Evolutionary conservation across 2,797 vertebrate species (phyloP).

Genomic region (Oophaga sylvatica): DNA sequence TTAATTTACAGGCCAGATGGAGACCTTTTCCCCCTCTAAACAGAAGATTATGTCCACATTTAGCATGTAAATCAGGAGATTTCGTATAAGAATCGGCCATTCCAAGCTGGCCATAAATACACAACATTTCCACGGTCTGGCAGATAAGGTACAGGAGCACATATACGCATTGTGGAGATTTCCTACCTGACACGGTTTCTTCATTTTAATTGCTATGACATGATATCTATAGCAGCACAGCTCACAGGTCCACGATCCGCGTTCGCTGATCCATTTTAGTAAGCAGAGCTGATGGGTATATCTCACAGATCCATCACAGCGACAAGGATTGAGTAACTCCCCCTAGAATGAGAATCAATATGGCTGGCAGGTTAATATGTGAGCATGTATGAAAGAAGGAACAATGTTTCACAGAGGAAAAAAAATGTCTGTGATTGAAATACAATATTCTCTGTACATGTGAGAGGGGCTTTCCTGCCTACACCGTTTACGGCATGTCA

Average conservation of each 20-base stretch:
- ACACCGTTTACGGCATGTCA: background rate
- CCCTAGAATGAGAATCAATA: conserved; percentile 75
- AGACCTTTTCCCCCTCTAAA: too few species aligned
- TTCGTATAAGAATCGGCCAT: too few species aligned
- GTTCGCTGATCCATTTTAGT: conserved; percentile 96
- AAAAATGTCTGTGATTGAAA: background rate
- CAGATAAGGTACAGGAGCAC: background rate
- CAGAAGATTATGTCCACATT: too few species aligned
- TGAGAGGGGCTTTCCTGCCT: background rate
- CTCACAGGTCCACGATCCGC: conserved; percentile 93
- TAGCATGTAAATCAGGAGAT: too few species aligned
- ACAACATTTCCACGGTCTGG: background rate
- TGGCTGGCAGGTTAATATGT: conserved; percentile 10
- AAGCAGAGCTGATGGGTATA: conserved; percentile 93
- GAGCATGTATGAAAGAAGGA: background rate
- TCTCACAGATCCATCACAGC: conserved; percentile 90
- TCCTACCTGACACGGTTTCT: conserved; percentile 90
- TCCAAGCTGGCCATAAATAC: background rate
- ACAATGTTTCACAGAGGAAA: background rate
- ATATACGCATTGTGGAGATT: conserved; percentile 3
- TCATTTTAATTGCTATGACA: conserved; percentile 92
- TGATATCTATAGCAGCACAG: conserved; percentile 95
- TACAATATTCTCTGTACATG: background rate
- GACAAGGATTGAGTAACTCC: conserved; percentile 89
- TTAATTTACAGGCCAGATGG: too few species aligned